Base-by-base conservation (phyloP, 2,797 vertebrate genomes). In the Labroides dimidiatus region DNA sequence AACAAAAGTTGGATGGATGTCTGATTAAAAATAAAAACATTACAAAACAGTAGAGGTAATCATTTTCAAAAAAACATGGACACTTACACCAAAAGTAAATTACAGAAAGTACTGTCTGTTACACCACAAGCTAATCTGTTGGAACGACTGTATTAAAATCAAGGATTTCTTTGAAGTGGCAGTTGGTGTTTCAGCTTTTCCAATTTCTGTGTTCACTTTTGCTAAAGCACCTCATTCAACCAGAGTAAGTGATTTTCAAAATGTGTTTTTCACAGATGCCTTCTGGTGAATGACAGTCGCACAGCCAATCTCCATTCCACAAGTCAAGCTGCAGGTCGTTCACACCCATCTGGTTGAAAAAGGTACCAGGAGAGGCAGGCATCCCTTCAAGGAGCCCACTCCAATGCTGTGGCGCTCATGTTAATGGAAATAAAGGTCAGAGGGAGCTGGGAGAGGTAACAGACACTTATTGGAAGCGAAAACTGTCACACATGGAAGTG, bases 1-100 rank as follows among this genome's bases (percentile, higher is more conserved):
- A 90, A 90, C 90, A 92, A 90, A 92, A 90, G 90, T 85, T 93
- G 92, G 92, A 92, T 94, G 93, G 90, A 94, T 95, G 89, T 84
- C 93, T 82, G 80, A 94, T 91, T 47, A 66, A 79, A 86, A 77
- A 77, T 73, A 74, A 75, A 71, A n/a, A 83, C 69, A 63, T 66
- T 72, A 86, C 69, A 80, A 77, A 83, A 92, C 85, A 78, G 74
- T 44, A 86, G 88, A 91, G 86, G 89, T 91, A 82, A 91, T 87
- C 6, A 76, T 90, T 88, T 82, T 83, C 55, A 61, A 75, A 85
- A n/a, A 78, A 42, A 81, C 74, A 80, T 6, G 3, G 15, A 85
- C 80, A 78, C 30, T 36, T 33, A 86, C 75, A 78, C 55, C 10
- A 41, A 63, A 72, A 61, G 64, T 51, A 77, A 72, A 67, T 66